Evolutionary conservation across 1,140 invertebrate species (phyloP).

Genomic region (Stratiolaelaps scimitus): DNA sequence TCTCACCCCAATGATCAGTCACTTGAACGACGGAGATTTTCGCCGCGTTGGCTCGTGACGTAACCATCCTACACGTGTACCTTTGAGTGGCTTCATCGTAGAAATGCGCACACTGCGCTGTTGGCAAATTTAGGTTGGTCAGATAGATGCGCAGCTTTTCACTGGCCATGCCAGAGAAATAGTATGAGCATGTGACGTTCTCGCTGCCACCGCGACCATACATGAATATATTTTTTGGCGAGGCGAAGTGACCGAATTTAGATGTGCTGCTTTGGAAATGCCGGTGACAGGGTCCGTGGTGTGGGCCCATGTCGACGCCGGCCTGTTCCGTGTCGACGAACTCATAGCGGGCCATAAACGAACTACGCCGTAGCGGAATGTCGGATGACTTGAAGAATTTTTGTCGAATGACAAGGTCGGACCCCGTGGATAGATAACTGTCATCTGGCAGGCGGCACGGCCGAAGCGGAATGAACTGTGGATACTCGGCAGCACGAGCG

Average conservation of each 20-base stretch:
- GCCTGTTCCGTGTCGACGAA: constrained; percentile 34
- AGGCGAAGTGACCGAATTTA: constrained; percentile 30
- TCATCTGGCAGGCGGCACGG: constrained; percentile 36
- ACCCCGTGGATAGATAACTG: constrained; percentile 35
- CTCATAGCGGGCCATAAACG: constrained; percentile 35
- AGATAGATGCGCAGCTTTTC: constrained; percentile 33
- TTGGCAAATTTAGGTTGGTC: constrained; percentile 9
- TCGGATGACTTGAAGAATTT: constrained; percentile 33
- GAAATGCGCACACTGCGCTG: constrained; percentile 13
- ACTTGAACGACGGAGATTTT: constrained; percentile 22
- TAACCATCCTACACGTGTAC: constrained; percentile 31
- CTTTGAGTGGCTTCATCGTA: constrained; percentile 32
- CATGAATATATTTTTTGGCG: constrained; percentile 35
- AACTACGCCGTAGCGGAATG: constrained; percentile 28
- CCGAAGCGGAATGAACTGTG: constrained; percentile 34
- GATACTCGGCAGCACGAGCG: constrained; percentile 35
- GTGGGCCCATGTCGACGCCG: constrained; percentile 26
- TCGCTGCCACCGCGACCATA: constrained; percentile 35
- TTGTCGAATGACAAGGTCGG: constrained; percentile 34
- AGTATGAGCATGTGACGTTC: constrained; percentile 34
- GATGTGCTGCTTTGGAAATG: constrained; percentile 30
- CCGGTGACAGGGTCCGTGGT: constrained; percentile 35
- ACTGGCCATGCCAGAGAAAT: constrained; percentile 31
- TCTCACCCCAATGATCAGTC: constrained; percentile 48
- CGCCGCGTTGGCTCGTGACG: constrained; percentile 8